These are phyloP conservation scores for Bufo bufo DNA, from an alignment of 2,113 vertebrate species.

Conservation along the genomic window DNA sequence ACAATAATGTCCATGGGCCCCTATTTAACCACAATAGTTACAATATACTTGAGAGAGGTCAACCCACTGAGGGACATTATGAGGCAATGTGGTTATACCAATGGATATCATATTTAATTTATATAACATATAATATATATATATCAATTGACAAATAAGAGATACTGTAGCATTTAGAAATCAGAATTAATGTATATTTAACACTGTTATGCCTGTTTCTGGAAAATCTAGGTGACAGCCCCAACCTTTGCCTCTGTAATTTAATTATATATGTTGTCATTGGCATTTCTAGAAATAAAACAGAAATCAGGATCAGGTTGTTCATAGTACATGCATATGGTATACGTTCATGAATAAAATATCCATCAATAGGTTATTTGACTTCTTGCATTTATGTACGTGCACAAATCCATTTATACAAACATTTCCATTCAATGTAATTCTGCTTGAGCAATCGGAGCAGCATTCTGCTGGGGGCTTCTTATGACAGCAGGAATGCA, in stretches of 20 bases:
- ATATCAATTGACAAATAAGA: too few species aligned
- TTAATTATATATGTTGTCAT: neutral
- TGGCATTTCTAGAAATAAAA: neutral
- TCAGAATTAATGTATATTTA: too few species aligned
- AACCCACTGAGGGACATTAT: too few species aligned
- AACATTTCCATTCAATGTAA: neutral
- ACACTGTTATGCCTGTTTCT: neutral
- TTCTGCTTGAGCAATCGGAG: neutral
- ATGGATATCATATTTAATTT: too few species aligned
- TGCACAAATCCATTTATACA: neutral
- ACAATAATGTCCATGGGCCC: too few species aligned
- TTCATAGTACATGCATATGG: neutral
- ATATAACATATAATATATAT: too few species aligned
- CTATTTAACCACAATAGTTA: too few species aligned
- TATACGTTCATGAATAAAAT: neutral
- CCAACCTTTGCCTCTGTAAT: neutral
- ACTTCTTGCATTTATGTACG: neutral
- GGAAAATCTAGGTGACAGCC: neutral
- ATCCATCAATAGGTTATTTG: neutral
- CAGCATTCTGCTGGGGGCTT: constrained; percentile 11
- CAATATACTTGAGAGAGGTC: too few species aligned
- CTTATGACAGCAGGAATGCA: neutral
- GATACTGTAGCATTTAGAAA: too few species aligned
- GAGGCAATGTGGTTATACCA: too few species aligned
- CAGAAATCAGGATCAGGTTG: neutral